phyloP scores from a whole-genome alignment of 2,113 vertebrate species.

The Lepisosteus oculatus region DNA sequence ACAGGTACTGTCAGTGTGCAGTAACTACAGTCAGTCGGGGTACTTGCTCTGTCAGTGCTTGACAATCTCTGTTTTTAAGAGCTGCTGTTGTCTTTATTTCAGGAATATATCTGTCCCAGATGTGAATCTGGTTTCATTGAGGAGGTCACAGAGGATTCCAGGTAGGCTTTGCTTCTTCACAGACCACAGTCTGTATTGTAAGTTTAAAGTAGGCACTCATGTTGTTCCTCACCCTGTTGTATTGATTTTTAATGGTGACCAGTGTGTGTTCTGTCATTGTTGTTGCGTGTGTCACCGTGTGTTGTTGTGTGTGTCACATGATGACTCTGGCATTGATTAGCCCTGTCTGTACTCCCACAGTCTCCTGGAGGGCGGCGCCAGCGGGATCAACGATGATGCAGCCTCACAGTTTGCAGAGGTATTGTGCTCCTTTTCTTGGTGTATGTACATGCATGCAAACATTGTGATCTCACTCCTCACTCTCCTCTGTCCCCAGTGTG shows the following conservation, averaged over 20 bases:
- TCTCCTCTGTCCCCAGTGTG: not conserved
- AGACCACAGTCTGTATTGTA: too few relatives aligned
- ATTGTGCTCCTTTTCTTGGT: constrained; percentile 28
- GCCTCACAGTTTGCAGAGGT: constrained; percentile 92
- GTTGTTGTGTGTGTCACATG: constrained; percentile 25
- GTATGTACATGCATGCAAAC: too few relatives aligned
- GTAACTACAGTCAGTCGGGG: constrained; percentile 7
- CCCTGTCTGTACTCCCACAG: constrained; percentile 52
- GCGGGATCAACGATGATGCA: constrained; percentile 75
- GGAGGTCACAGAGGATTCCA: constrained; percentile 92
- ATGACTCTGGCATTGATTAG: not conserved
- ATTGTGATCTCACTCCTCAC: not conserved
- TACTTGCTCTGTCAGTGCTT: too few relatives aligned
- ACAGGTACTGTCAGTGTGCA: not conserved
- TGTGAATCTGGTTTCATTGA: constrained; percentile 94
- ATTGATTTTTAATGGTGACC: not conserved
- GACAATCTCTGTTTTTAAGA: too few relatives aligned
- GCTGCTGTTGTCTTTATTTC: constrained; percentile 32
- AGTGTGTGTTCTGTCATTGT: constrained; percentile 1
- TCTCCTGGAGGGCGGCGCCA: constrained; percentile 80
- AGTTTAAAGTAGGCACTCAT: too few relatives aligned
- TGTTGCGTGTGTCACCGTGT: constrained; percentile 21
- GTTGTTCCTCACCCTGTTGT: not conserved
- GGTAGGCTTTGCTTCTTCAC: constrained; percentile 60
- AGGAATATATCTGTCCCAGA: constrained; percentile 90